Conservation (phyloP, 2,797 vertebrate genomes). For the Glossophaga mutica region DNA sequence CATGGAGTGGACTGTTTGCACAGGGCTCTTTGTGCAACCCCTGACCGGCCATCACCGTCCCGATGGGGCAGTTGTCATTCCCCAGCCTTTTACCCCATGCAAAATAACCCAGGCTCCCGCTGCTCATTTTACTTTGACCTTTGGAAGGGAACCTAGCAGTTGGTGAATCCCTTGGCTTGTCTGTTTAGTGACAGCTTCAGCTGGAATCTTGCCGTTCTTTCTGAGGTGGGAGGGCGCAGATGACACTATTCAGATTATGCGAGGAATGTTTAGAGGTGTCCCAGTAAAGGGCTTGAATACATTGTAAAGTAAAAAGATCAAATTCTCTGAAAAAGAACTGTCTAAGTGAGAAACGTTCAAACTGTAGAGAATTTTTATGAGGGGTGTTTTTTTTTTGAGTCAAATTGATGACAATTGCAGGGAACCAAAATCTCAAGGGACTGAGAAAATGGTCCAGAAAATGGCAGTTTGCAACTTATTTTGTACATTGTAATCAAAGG, state of each 20-base stretch:
- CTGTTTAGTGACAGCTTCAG: background rate
- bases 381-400: background rate
- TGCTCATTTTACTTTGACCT: conserved; percentile 40
- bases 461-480: background rate
- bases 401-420: background rate
- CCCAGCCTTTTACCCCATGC: background rate
- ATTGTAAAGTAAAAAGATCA: conserved; percentile 39
- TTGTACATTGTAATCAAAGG: background rate
- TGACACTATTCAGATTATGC: conserved; percentile 33
- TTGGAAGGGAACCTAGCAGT: conserved; percentile 43
- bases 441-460: background rate
- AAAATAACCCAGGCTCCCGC: background rate
- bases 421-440: background rate
- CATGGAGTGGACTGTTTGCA: conserved; percentile 57
- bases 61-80: background rate
- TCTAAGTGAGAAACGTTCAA: background rate
- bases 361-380: background rate
- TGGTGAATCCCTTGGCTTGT: background rate
- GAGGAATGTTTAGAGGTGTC: conserved; percentile 16
- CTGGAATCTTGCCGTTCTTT: background rate
- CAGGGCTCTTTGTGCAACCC: conserved; percentile 4
- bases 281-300: background rate
- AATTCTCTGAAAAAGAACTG: conserved; percentile 42
- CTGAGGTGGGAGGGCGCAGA: conserved; percentile 32
- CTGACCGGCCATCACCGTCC: background rate